Base-by-base conservation (phyloP, 2,797 vertebrate genomes). In the Channallabes apus region DNA sequence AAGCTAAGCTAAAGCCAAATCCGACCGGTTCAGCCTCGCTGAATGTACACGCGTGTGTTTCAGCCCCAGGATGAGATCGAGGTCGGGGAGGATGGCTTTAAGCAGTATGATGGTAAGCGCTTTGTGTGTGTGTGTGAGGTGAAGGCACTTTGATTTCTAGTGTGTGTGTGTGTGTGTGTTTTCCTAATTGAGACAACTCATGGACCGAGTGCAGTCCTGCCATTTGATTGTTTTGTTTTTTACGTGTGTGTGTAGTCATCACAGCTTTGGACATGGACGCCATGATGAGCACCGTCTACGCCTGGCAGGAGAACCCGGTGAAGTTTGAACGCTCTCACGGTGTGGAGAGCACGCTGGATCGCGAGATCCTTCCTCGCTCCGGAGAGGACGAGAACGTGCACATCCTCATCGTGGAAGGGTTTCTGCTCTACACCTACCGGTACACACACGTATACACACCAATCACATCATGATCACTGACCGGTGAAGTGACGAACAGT, bases 311-410 rank as follows among this genome's bases (percentile, higher is more conserved):
- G 83, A 96, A 98, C 90, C 97, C 97, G 0, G 93, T 96, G 86
- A 98, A 98, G 89, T 98, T 98, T 89, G 97, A 97, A 90, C 95
- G 96, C 86, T 98, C 97, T n/a, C 97, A 98, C 15, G 97, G 97
- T 51, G 92, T 98, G 84, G 97, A 95, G 88, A 96, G 96, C 92
- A 95, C 92, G 18, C 87, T 95, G 91, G 95, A 96, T 85, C 88
- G 90, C 0, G 94, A 95, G 73, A 95, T 96, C 72, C 85, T 94
- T 3, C 89, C 91, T 0, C 41, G 41, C 46, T 14, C 73, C 24
- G 67, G 22, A 86, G 87, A 93, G 86, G 92, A 94, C 27, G 91
- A 96, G 86, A 93, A 92, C 35, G 87, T 94, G 87, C 97, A 96
- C 91, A 96, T 98, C 91, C 97, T 98, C 65, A 97, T 98, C 68